Base-by-base conservation (phyloP, 2,113 vertebrate species). In the Ctenomys sociabilis region DNA sequence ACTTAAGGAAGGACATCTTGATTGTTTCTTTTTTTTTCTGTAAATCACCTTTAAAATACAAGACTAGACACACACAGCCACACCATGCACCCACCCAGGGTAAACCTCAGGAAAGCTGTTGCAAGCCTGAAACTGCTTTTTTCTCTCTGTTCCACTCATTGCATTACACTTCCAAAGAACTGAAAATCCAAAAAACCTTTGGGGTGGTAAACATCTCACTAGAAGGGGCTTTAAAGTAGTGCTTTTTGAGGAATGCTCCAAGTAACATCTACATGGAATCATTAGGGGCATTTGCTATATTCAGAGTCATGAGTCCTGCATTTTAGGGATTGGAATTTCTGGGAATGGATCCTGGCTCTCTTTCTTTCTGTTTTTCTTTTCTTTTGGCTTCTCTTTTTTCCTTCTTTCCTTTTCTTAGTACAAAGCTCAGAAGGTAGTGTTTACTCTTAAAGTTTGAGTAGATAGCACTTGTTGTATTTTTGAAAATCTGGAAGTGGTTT, bases 371-470 rank as follows among this genome's bases (percentile, higher is more conserved):
- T n/a, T n/a, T n/a, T n/a, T n/a, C n/a, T n/a, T n/a, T n/a, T n/a
- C n/a, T n/a, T n/a, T n/a, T n/a, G n/a, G n/a, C n/a, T n/a, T n/a
- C n/a, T 49, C 40, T 77, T 43, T 43, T 45, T 24, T 26, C n/a
- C 11, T 40, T 40, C 70, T 73, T 43, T 78, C 3, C 13, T 17
- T 3, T 77, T 77, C 28, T 75, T n/a, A 95, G 54, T 30, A 70
- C 30, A 86, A 93, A 92, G 8, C 8, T 57, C 72, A 3, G 32
- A n/a, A 73, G 40, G 77, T 66, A 16, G 11, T 40, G 12, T 75
- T 28, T 28, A 61, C 3, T 84, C n/a, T 85, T 86, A 7, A 96
- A 93, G 12, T 85, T 85, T 83, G 32, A 64, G 54, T 90, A 93
- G 32, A 12, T 83, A 7, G 63, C 8, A 72, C 43, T 89, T 92